Percentiles rank a stretch among this genome's conserved stretches.
Evolutionary conservation across 2,797 vertebrate species (phyloP).

Genomic region (Lithobates pipiens): DNA sequence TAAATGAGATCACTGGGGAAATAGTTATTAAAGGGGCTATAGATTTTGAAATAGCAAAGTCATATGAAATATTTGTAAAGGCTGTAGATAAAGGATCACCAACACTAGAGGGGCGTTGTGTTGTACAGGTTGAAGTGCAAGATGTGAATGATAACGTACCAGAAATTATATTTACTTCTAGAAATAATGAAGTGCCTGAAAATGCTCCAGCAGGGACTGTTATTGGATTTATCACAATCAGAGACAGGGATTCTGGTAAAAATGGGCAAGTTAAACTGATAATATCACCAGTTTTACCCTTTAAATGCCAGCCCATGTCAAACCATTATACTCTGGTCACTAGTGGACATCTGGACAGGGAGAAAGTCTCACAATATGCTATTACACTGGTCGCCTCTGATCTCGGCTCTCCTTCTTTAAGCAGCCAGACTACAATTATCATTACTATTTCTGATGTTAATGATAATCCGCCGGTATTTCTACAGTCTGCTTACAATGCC

Average conservation of each 20-base stretch:
- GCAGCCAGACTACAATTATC: background rate
- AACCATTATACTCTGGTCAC: constrained; percentile 90
- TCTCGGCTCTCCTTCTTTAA: constrained; percentile 18
- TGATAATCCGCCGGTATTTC: constrained; percentile 20
- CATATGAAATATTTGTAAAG: constrained; percentile 40
- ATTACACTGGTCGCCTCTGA: constrained; percentile 11
- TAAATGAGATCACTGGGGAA: constrained; percentile 14
- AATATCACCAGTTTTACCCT: constrained; percentile 84
- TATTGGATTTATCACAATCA: constrained; percentile 87
- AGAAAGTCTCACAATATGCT: constrained; percentile 19
- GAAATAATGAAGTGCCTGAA: constrained; percentile 85
- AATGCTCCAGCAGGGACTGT: constrained; percentile 84
- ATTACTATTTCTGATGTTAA: constrained; percentile 34
- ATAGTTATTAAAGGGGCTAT: constrained; percentile 4
- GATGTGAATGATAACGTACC: constrained; percentile 93
- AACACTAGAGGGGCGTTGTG: constrained; percentile 92
- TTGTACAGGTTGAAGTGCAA: constrained; percentile 86
- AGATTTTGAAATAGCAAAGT: constrained; percentile 33
- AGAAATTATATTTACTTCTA: constrained; percentile 86
- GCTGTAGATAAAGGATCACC: constrained; percentile 72
- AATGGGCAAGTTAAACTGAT: constrained; percentile 86
- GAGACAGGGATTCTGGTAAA: constrained; percentile 86
- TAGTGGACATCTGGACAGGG: constrained; percentile 46
- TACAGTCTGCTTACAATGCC: background rate
- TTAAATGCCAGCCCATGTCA: constrained; percentile 83